Percentiles rank a stretch among this genome's conserved stretches.
Evolutionary conservation across 2,888 invertebrate species (phyloP).

Genomic region (Drosophila borealis): DNA sequence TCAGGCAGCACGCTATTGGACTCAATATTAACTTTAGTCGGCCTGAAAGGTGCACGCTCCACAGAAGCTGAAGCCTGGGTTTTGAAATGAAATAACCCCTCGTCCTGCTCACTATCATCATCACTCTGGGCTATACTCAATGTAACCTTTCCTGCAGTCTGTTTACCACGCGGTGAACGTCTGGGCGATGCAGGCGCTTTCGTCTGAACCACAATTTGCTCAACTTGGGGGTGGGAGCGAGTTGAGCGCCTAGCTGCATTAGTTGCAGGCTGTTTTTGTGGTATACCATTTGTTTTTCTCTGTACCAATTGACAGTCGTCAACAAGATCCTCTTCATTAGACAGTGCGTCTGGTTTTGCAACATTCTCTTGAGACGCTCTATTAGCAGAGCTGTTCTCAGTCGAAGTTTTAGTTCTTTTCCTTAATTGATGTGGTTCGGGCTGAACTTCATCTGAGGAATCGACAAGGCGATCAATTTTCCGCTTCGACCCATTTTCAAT

Average conservation of each 20-base stretch:
- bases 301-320: constrained; percentile 7
- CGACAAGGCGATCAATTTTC: constrained; percentile 21
- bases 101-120: constrained; percentile 29
- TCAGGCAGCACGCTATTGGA: constrained; percentile 6
- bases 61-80: background rate
- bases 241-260: constrained; percentile 32
- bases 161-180: constrained; percentile 20
- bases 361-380: background rate
- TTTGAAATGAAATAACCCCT: constrained; percentile 55
- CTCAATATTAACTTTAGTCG: background rate
- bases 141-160: background rate
- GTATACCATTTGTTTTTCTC: background rate
- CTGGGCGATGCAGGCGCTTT: background rate
- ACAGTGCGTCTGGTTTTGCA: background rate
- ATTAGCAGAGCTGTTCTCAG: background rate
- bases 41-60: background rate
- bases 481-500: background rate
- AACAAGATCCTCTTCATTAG: constrained; percentile 2
- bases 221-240: constrained; percentile 23
- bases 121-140: constrained; percentile 7
- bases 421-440: background rate
- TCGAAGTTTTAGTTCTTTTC: constrained; percentile 22
- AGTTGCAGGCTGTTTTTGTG: background rate
- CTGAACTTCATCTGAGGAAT: constrained; percentile 47
- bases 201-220: background rate